phyloP scores from a whole-genome alignment of 2,113 vertebrate species.

The Hystrix brachyura region DNA sequence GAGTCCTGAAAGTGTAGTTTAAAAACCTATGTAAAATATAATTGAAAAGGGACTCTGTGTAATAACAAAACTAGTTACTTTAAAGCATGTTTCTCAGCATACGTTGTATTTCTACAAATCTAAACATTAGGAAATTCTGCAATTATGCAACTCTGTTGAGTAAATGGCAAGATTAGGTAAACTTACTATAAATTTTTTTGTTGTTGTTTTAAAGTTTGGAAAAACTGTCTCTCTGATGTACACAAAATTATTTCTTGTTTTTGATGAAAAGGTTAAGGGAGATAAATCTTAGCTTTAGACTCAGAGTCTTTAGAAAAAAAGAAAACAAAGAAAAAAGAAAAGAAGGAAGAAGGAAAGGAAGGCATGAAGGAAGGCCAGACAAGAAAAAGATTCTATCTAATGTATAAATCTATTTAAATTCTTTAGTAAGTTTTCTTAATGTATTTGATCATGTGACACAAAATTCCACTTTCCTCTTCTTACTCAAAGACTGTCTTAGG shows the following conservation, averaged over 20 bases:
- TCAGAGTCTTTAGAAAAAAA: background rate
- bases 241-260: background rate
- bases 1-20: slow-evolving; percentile 60
- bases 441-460: background rate
- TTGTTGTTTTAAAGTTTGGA: slow-evolving; percentile 6
- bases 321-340: background rate
- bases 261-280: slow-evolving; percentile 51
- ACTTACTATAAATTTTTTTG: background rate
- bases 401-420: slow-evolving; percentile 54
- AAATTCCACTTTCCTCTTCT: slow-evolving; percentile 24
- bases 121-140: slow-evolving; percentile 41
- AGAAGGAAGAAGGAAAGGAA: background rate
- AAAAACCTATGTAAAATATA: slow-evolving; percentile 25
- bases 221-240: slow-evolving; percentile 15
- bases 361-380: background rate
- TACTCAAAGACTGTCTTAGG: background rate
- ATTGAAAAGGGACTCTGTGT: background rate
- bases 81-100: slow-evolving; percentile 1
- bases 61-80: slow-evolving; percentile 37
- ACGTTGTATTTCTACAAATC: slow-evolving; percentile 58
- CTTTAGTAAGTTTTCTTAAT: slow-evolving; percentile 59
- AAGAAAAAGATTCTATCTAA: slow-evolving; percentile 45
- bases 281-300: slow-evolving; percentile 43
- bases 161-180: slow-evolving; percentile 9
- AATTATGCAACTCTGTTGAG: slow-evolving; percentile 3